Base-by-base conservation (phyloP, 2,113 vertebrate species). In the Spea bombifrons region DNA sequence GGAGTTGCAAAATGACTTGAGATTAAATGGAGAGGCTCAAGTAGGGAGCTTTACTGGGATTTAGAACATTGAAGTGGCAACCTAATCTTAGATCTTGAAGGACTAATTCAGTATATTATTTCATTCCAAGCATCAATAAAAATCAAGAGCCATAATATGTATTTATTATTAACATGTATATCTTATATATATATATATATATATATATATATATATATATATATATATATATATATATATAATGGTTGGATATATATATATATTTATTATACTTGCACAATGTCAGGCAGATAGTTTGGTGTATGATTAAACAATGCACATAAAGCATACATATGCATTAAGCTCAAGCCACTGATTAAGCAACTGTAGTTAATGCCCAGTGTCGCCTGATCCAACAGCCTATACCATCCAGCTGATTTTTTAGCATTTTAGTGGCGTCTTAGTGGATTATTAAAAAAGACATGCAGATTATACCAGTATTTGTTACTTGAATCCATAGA, bases 1-100 rank as follows among this genome's bases (percentile, higher is more conserved):
- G 15, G 59, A 5, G 64, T 71, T 59, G 55, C 55, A 2, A 4
- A 59, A 9, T 59, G 10, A 4, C 55, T 59, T 59, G 4, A 59
- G 55, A 59, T 53, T 68, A 17, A 69, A 69, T 46, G 53, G 15
- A 75, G 8, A 67, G 7, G 4, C 30, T 44, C 13, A 55, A 49
- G 64, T 50, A 49, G 13, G 30, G 74, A 4, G 4, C 15, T 15
- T 10, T 76, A 76, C 47, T 9, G 66, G 15, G 55, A 77, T 70
- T 77, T 59, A 61, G 70, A 69, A 44, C 53, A 5, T 63, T 15
- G 61, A 48, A 43, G 45, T 66, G 63, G 46, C 53, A 76, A 55
- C 16, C 50, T 59, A 16, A 17, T 65, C 46, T 65, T 30, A 64
- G 47, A n/a, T 48, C 9, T 5, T 75, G 48, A 75, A 75, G 61